phyloP scores from a whole-genome alignment of 2,888 invertebrate species.

The Drosophila hamatofila region DNA sequence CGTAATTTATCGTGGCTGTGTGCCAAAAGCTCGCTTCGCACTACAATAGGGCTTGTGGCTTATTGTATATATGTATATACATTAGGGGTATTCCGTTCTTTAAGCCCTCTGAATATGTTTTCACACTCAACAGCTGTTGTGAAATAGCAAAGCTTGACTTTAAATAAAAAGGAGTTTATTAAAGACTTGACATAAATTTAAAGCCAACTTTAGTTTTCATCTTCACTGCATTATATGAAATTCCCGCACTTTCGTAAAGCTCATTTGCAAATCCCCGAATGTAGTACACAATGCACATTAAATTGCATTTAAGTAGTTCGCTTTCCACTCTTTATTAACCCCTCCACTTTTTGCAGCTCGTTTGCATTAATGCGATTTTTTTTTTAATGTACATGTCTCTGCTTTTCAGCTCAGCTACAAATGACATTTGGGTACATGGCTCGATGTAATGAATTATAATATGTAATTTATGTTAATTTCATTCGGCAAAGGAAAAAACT shows the following conservation, averaged over 20 bases:
- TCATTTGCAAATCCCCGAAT: background rate
- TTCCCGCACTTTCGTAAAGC: background rate
- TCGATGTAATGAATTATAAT: conserved; percentile 55
- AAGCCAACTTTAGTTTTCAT: background rate
- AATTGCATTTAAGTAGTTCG: conserved; percentile 28
- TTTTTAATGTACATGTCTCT: conserved; percentile 23
- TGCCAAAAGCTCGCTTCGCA: conserved; percentile 31
- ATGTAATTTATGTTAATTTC: conserved; percentile 60
- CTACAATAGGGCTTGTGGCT: conserved; percentile 15
- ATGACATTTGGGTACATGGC: conserved; percentile 54
- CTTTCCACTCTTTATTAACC: conserved; percentile 3
- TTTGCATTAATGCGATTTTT: conserved; percentile 34
- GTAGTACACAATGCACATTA: conserved; percentile 24
- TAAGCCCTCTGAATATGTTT: conserved; percentile 1
- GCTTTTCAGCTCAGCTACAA: conserved; percentile 44
- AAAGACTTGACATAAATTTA: background rate
- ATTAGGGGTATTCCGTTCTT: conserved; percentile 9
- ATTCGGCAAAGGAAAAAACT: conserved; percentile 20
- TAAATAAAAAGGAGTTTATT: background rate
- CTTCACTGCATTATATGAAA: background rate
- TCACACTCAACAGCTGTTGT: background rate
- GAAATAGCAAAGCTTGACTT: background rate
- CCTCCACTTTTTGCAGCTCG: conserved; percentile 2
- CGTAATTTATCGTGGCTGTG: conserved; percentile 53
- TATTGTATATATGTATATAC: background rate